Base-by-base conservation (phyloP, 92 coral and sea anemone genomes). In the Pocillopora grandis region DNA sequence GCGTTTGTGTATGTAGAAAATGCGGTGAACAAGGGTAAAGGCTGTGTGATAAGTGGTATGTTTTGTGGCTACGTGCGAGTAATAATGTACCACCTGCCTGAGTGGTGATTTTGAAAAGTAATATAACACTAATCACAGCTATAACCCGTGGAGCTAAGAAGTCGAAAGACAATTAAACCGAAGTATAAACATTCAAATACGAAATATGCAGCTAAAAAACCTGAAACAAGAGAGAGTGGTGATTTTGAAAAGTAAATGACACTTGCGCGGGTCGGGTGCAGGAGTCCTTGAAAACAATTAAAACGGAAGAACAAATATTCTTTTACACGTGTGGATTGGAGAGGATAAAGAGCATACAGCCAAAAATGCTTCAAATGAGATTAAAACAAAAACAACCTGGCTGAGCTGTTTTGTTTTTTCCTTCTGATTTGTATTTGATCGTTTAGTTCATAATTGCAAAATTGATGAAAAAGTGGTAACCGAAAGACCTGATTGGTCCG, bases 1-100 rank as follows among this genome's bases (percentile, higher is more conserved):
- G 19, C 59, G 60, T 71, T 71, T 70, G 85, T 70, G 58, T 70
- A 71, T 59, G 27, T 31, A 70, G 85, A 70, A 57, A 66, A 64
- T 18, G 42, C 48, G 67, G 52, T 62, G 61, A 71, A 61, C 85
- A 71, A 9, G 68, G 56, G 16, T 71, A 13, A 37, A 37, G 36
- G 37, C 57, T 31, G 58, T 81, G 18, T 37, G 42, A 11, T 19
- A 19, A n/a, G 9, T 37, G 60, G 77, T 77, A 20, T 71, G 58
- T 68, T 59, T 71, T 7, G 13, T 48, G 37, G 20, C 35, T 33
- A 19, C 68, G 71, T 58, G 77, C 76, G 84, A 8, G 64, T 48
- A 31, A 78, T 52, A 78, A 64, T 66, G 57, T 23, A 33, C 62
- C 83, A 15, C 83, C 74, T 48, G 83, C 84, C 35, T 31, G 19